A percentile compares a stretch with the other conserved stretches of the same genome.
phyloP scores from a whole-genome alignment of 1,140 invertebrate genomes.

The Papilio machaon region DNA sequence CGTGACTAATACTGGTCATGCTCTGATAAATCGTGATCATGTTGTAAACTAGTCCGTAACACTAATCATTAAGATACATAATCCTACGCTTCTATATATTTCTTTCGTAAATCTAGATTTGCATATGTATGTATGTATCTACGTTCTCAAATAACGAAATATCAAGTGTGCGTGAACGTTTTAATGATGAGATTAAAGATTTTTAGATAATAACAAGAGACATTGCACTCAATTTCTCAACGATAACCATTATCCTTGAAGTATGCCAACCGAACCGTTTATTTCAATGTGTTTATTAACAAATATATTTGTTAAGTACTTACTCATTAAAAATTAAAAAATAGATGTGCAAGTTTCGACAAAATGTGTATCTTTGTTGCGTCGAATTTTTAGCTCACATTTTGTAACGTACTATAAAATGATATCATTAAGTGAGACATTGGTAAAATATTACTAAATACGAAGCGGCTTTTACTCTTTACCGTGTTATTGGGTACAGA shows the following conservation, averaged over 20 bases:
- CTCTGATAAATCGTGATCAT: constrained; percentile 13
- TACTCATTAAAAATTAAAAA: constrained; percentile 36
- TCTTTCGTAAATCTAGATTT: constrained; percentile 29
- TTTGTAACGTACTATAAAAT: constrained; percentile 16
- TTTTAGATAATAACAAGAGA: constrained; percentile 51
- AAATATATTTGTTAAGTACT: constrained; percentile 29
- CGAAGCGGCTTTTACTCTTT: no score
- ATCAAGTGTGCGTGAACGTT: constrained; percentile 37
- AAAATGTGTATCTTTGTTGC: constrained; percentile 10
- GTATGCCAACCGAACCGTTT: constrained; percentile 66
- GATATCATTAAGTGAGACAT: background rate
- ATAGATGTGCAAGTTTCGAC: constrained; percentile 18
- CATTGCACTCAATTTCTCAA: constrained; percentile 60
- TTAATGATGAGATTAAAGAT: constrained; percentile 39
- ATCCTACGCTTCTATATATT: background rate
- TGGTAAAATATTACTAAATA: background rate
- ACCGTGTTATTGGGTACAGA: no score
- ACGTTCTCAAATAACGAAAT: constrained; percentile 13
- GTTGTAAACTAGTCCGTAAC: constrained; percentile 4
- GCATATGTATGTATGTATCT: constrained; percentile 5
- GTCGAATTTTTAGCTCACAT: constrained; percentile 2
- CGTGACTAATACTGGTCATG: constrained; percentile 32
- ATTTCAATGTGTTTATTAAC: constrained; percentile 49
- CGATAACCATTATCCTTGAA: constrained; percentile 63
- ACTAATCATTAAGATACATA: background rate